phyloP scores from a whole-genome alignment of 2,888 invertebrate genomes.

The Arenicola marina region DNA sequence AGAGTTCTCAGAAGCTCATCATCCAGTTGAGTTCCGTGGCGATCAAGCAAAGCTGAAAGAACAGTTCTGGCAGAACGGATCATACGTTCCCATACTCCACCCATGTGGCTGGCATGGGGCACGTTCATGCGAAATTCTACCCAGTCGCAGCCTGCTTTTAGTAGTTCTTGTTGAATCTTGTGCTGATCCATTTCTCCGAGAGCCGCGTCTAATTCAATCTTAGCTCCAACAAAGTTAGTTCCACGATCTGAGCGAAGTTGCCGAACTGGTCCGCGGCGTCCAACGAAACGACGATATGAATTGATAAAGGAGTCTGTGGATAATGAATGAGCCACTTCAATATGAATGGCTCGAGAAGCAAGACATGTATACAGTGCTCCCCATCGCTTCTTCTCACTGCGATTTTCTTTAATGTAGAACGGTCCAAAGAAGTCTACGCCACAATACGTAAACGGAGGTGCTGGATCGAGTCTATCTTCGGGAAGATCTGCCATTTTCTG shows the following conservation, averaged over 20 bases:
- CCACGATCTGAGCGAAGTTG: constrained; percentile 28
- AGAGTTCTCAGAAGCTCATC: neutral
- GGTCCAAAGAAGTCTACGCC: no score
- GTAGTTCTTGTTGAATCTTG: no score
- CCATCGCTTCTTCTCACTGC: no score
- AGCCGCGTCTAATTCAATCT: constrained; percentile 26
- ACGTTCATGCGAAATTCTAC: no score
- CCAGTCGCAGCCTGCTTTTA: no score
- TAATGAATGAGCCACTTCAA: no score
- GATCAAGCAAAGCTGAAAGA: neutral
- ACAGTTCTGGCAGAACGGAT: neutral
- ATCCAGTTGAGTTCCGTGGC: neutral
- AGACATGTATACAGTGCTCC: no score
- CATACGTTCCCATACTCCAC: constrained; percentile 5
- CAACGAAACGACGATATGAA: constrained; percentile 27
- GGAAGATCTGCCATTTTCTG: constrained; percentile 55
- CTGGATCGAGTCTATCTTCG: no score
- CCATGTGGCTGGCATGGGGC: constrained; percentile 7
- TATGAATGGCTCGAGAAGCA: no score
- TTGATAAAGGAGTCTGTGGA: constrained; percentile 39
- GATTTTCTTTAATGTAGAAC: no score
- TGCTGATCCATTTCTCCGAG: no score
- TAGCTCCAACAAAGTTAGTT: constrained; percentile 31
- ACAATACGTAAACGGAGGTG: no score
- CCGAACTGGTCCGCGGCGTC: constrained; percentile 26